Percentiles rank a stretch among this genome's conserved stretches.
Conservation (phyloP, 2,113 vertebrate species). For the Clarias macrocephalus region DNA sequence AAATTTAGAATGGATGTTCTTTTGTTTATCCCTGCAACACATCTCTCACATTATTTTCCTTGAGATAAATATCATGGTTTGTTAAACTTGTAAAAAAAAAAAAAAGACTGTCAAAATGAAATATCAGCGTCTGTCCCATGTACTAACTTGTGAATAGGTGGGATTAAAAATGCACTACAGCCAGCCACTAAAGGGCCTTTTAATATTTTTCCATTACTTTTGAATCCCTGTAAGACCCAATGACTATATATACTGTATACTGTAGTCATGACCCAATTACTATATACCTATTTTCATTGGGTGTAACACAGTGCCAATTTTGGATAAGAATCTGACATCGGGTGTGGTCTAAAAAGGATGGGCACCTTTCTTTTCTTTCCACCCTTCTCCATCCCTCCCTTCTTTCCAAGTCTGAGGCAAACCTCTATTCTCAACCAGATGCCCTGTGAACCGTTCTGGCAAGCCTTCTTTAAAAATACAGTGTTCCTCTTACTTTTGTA, state of each 20-base stretch:
- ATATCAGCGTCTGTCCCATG: neutral
- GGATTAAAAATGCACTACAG: neutral
- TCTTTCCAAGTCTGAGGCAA: neutral
- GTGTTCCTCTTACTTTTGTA: neutral
- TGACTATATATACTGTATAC: too few relatives aligned
- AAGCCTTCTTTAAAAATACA: neutral
- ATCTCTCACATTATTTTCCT: neutral
- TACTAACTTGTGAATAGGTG: neutral
- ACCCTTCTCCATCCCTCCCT: neutral
- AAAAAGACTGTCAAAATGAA: neutral
- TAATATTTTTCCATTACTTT: neutral
- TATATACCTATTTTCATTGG: neutral
- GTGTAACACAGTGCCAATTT: neutral
- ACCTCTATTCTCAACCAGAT: conserved; percentile 2
- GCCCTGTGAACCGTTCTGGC: neutral
- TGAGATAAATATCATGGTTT: neutral
- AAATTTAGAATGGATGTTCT: too few relatives aligned
- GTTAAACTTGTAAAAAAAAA: neutral
- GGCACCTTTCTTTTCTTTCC: neutral
- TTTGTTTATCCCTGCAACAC: neutral
- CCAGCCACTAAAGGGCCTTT: neutral
- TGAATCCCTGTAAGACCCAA: neutral
- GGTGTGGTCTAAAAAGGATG: neutral
- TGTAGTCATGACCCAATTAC: too few relatives aligned
- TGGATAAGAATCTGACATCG: neutral